phyloP scores from a whole-genome alignment of 2,113 vertebrate species.

The Brachyhypopomus occidentalis region DNA sequence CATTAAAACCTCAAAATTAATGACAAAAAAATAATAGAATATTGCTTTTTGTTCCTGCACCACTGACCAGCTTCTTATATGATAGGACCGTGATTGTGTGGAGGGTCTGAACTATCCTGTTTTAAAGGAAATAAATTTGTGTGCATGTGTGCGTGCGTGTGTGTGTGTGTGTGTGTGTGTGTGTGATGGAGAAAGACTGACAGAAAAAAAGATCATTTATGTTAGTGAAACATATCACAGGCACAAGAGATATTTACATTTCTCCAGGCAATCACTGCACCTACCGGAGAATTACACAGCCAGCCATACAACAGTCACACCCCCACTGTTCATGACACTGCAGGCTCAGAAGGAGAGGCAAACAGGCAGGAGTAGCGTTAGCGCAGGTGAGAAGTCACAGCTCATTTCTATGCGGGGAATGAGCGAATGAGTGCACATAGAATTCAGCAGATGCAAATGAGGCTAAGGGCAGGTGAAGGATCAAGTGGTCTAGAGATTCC shows the following conservation, averaged over 20 bases:
- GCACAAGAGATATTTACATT: too few relatives aligned
- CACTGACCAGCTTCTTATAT: not conserved
- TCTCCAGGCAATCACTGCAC: too few relatives aligned
- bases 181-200: not conserved
- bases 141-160: not conserved
- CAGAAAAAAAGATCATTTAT: not conserved
- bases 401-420: not conserved
- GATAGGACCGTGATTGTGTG: not conserved
- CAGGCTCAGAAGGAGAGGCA: not conserved
- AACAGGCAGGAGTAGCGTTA: not conserved
- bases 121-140: not conserved
- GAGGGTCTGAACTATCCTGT: not conserved
- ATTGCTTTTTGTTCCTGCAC: not conserved
- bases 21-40: too few relatives aligned
- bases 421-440: constrained; percentile 11
- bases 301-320: too few relatives aligned
- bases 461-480: not conserved
- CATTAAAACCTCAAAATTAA: constrained; percentile 22
- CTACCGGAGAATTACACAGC: too few relatives aligned
- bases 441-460: constrained; percentile 10
- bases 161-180: constrained; percentile 3
- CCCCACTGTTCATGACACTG: too few relatives aligned
- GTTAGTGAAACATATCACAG: too few relatives aligned
- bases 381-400: constrained; percentile 1
- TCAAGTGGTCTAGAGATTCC: too few relatives aligned